Conservation (phyloP, 2,797 vertebrate genomes). For the Micropoecilia bifurca region DNA sequence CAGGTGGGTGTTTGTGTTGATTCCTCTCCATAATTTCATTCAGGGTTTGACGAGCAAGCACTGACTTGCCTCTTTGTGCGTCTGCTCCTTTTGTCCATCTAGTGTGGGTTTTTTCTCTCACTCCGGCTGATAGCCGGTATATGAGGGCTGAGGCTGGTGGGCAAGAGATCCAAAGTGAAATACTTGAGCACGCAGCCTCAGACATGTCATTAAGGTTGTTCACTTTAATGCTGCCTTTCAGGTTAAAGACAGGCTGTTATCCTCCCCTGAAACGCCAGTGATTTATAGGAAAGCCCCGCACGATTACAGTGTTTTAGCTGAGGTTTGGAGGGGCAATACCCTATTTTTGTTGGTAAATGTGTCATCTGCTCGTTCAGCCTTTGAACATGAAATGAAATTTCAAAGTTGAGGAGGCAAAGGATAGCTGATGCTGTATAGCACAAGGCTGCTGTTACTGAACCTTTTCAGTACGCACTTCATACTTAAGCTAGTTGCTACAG, state of each 20-base stretch:
- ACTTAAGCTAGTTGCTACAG: neutral
- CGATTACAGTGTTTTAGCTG: conserved; percentile 68
- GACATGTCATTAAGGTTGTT: conserved; percentile 75
- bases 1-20: neutral
- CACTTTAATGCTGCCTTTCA: conserved; percentile 64
- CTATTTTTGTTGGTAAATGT: conserved; percentile 53
- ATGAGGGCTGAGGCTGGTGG: conserved; percentile 53
- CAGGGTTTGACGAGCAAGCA: conserved; percentile 29
- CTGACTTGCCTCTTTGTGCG: conserved; percentile 42
- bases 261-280: conserved; percentile 55
- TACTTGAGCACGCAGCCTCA: conserved; percentile 56
- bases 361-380: conserved; percentile 33
- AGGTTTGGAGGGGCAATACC: conserved; percentile 50
- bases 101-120: conserved; percentile 31
- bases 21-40: conserved; percentile 27
- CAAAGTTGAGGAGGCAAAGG: conserved; percentile 6
- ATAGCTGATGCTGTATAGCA: neutral
- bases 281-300: conserved; percentile 57
- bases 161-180: conserved; percentile 60
- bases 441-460: neutral
- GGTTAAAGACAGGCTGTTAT: conserved; percentile 59
- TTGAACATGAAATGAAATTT: conserved; percentile 32
- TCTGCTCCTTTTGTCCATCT: conserved; percentile 21
- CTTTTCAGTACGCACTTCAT: neutral
- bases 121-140: conserved; percentile 49